Evolutionary conservation across 2,113 vertebrate genomes (phyloP).

Genomic region (Protobothrops mucrosquamatus): DNA sequence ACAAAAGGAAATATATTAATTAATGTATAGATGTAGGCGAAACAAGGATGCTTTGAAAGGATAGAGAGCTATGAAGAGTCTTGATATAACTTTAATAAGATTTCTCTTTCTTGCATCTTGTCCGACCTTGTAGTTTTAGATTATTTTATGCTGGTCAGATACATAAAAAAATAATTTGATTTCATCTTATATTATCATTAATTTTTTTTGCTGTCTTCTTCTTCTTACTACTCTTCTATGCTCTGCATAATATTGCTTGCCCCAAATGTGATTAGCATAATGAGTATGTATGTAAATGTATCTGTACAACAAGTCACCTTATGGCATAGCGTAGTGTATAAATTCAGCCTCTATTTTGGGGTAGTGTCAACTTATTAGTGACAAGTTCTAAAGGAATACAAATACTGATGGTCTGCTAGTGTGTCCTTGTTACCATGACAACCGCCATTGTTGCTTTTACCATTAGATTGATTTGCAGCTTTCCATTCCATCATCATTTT

Average conservation of each 20-base stretch:
- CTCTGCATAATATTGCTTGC: not conserved
- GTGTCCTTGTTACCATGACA: conserved; percentile 23
- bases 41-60: not conserved
- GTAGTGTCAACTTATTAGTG: not conserved
- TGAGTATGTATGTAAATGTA: not conserved
- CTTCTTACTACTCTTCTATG: not conserved
- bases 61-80: not conserved
- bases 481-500: conserved; percentile 11
- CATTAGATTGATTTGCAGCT: conserved; percentile 27
- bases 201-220: not conserved
- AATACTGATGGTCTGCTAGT: conserved; percentile 17
- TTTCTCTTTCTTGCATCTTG: not conserved
- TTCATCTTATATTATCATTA: not conserved
- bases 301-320: not conserved
- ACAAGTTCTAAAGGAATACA: conserved; percentile 1
- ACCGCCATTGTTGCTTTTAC: conserved; percentile 34
- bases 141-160: not conserved
- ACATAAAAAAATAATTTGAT: not conserved
- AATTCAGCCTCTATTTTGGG: not conserved
- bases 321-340: not conserved
- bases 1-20: not conserved
- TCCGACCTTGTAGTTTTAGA: not conserved
- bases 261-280: not conserved
- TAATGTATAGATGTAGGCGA: not conserved
- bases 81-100: not conserved